Conservation (phyloP, 2,797 vertebrate genomes). For the Galagoides demidoff region DNA sequence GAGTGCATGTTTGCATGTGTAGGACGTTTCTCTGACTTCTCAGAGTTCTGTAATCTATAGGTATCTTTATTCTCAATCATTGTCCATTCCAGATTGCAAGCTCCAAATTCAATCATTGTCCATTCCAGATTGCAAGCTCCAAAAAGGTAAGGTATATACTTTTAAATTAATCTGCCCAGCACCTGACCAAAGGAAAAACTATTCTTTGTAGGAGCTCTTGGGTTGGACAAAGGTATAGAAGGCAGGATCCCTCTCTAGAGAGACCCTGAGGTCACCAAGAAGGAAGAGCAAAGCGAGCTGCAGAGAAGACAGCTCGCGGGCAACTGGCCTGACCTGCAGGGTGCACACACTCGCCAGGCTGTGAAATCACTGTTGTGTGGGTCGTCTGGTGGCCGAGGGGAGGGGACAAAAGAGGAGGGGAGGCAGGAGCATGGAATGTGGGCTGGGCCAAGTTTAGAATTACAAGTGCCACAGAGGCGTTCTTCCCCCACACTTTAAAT, state of each 20-base stretch:
- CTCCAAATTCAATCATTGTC: neutral
- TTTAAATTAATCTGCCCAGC: neutral
- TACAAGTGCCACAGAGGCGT: conserved; percentile 82
- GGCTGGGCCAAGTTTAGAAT: conserved; percentile 89
- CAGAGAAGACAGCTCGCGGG: neutral
- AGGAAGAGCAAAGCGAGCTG: neutral
- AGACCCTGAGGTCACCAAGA: neutral
- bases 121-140: neutral
- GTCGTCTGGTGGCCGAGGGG: conserved; percentile 79
- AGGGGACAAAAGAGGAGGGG: neutral
- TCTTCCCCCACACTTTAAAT: conserved; percentile 84
- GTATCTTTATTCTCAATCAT: conserved; percentile 28
- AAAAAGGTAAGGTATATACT: neutral
- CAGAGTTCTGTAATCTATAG: neutral
- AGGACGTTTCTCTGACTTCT: conserved; percentile 18
- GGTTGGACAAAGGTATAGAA: neutral
- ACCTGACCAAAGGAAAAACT: neutral
- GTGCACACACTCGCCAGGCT: conserved; percentile 23
- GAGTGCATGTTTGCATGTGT: neutral
- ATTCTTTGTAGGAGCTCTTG: neutral
- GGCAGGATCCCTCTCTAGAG: neutral
- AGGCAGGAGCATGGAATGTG: conserved; percentile 86
- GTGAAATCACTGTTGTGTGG: conserved; percentile 80
- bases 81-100: neutral
- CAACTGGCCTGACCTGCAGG: neutral